Base-by-base conservation (phyloP, 1,140 invertebrate species). In the Cydia splendana region DNA sequence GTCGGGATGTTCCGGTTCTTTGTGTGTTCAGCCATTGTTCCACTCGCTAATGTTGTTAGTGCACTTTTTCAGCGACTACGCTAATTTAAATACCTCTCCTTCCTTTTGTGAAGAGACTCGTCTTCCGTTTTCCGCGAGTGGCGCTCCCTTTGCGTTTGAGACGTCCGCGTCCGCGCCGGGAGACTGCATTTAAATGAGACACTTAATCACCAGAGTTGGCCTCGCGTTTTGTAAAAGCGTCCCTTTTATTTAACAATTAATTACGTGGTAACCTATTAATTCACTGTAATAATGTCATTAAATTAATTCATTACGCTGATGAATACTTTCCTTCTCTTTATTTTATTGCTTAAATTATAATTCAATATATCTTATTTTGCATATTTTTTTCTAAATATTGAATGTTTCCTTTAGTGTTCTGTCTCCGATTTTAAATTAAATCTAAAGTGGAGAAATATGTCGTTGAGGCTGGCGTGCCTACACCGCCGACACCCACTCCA, bases 151-250 rank as follows among this genome's bases (percentile, higher is more conserved):
- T 90, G 86, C 90, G 88, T 93, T 92, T 87, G 87, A 91, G 88
- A 88, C 86, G 87, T 87, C 87, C 86, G 86, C 85, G 87, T 91
- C 87, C 86, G 86, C 85, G 87, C 90, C 82, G 88, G 85, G 88
- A 90, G 89, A 93, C 89, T 93, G 90, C 90, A 93, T 93, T 92
- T 93, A 93, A 93, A 93, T 93, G 89, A 93, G 90, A 93, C 90
- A 93, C 89, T 93, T 92, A 93, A 93, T 93, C 91, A 93, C 87
- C 86, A 87, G 86, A 88, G 84, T 89, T 91, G 85, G 87, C 86
- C 89, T 86, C 84, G 81, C 85, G 84, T 88, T 91, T 88, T 90
- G 91, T 88, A 90, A 85, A 89, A 88, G 78, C 87, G 84, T 88
- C 90, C 86, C 84, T 91, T 88, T 87, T 88, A 82, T 92, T 89